Base-by-base conservation (phyloP, 2,888 invertebrate species). In the Trichogramma dendrolimi region DNA sequence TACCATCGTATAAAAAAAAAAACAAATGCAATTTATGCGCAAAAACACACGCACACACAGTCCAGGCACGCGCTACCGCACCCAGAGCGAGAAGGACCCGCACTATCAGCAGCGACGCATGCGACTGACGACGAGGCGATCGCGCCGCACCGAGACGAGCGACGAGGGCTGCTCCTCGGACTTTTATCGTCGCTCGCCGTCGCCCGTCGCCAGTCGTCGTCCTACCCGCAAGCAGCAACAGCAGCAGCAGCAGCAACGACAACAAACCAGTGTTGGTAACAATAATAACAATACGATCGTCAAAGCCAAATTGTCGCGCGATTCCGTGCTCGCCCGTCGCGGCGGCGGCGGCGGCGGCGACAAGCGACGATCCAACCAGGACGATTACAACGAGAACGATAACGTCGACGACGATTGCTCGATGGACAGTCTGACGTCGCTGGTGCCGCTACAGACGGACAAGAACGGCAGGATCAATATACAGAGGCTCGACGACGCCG, bases 51-150 rank as follows among this genome's bases (percentile, higher is more conserved):
- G n/a, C n/a, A 7, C 38, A 5, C 1, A 14, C 68, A 77, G 77
- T 67, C 92, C 92, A 5, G 87, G 87, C 39, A 90, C 90, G 7
- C 88, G 91, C 71, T 94, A 93, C 74, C 84, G 92, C 63, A 93
- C 93, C 73, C 93, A 94, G 79, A 93, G 93, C 73, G 94, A 94
- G 76, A 90, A 93, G 72, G 94, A 94, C 81, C 91, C 91, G 0
- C 87, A 91, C 75, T 92, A 91, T 71, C 86, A 87, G 64, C 86
- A 87, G 27, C 81, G 87, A 66, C 88, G 90, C 77, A 79, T 87
- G 59, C 81, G 87, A 14, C 84, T 86, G 72, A 27, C 3, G 27
- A 27, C 27, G 27, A 86, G 87, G 75, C 83, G 86, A 67, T 83
- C 88, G 63, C 81, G 79, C 55, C 40, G 40, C 8, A 71, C 75